Evolutionary conservation across 2,888 invertebrate genomes (phyloP).

Genomic region (Fissipunctia ypsillon): DNA sequence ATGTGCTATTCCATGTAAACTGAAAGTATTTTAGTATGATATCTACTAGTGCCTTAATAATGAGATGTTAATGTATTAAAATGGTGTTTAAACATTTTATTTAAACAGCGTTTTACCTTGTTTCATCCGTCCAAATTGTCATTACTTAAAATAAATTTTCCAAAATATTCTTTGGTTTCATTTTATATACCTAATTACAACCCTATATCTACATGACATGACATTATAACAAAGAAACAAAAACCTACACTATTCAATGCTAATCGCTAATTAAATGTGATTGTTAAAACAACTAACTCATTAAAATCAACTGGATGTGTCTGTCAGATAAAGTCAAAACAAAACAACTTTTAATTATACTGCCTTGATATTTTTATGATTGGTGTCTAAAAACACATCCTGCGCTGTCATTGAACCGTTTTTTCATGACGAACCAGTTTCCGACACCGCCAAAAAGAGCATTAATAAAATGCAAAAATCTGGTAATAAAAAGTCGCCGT

Average conservation of each 20-base stretch:
- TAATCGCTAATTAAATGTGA: slow-evolving; percentile 40
- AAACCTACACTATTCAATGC: slow-evolving; percentile 35
- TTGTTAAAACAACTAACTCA: slow-evolving; percentile 40
- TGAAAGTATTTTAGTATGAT: slow-evolving; percentile 79
- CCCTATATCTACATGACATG: not conserved
- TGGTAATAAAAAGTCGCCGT: slow-evolving; percentile 59
- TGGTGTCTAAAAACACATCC: slow-evolving; percentile 32
- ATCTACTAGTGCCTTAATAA: slow-evolving; percentile 83
- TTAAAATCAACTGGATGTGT: slow-evolving; percentile 37
- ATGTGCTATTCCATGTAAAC: slow-evolving; percentile 81
- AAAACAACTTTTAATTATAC: slow-evolving; percentile 43
- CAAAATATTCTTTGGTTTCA: slow-evolving; percentile 71
- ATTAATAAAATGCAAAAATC: slow-evolving; percentile 56
- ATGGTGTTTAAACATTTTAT: slow-evolving; percentile 72
- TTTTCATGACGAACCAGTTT: slow-evolving; percentile 46
- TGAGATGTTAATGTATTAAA: slow-evolving; percentile 75
- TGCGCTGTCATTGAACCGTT: slow-evolving; percentile 40
- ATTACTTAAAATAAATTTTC: slow-evolving; percentile 85
- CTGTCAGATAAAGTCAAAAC: slow-evolving; percentile 42
- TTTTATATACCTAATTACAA: slow-evolving; percentile 49
- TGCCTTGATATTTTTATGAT: slow-evolving; percentile 30
- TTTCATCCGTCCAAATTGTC: slow-evolving; percentile 85
- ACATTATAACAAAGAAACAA: slow-evolving; percentile 31
- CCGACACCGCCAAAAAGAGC: slow-evolving; percentile 17
- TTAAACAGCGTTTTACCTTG: slow-evolving; percentile 69